phyloP scores from a whole-genome alignment of 2,113 vertebrate species.

The Forbesichthys papilliferus region DNA sequence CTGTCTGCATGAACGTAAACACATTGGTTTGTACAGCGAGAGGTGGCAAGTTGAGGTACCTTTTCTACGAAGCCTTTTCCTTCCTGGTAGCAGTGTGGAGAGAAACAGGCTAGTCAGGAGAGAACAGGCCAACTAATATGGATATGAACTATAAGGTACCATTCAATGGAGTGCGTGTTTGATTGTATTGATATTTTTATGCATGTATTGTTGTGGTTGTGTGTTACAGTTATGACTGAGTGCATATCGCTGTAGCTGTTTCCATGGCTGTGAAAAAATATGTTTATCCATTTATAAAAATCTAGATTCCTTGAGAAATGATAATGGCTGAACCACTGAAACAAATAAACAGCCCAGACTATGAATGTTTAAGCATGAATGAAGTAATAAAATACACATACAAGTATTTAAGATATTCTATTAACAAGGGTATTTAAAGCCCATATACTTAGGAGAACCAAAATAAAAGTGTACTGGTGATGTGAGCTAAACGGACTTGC shows the following conservation, averaged over 20 bases:
- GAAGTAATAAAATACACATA: too few species aligned
- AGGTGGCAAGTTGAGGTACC: constrained; percentile 49
- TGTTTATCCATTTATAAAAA: not conserved
- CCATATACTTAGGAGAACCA: too few species aligned
- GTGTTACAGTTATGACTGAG: not conserved
- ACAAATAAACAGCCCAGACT: too few species aligned
- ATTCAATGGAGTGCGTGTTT: not conserved
- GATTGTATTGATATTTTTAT: not conserved
- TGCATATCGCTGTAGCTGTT: not conserved
- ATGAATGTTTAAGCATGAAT: too few species aligned
- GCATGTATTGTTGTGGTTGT: not conserved
- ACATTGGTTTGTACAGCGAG: not conserved
- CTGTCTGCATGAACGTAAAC: not conserved
- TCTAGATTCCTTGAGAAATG: not conserved
- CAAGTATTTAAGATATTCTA: too few species aligned
- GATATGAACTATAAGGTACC: constrained; percentile 8
- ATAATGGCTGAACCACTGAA: too few species aligned
- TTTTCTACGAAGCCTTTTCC: constrained; percentile 63
- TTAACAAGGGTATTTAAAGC: too few species aligned
- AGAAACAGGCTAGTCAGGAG: constrained; percentile 40
- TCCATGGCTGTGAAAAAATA: not conserved
- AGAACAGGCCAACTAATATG: constrained; percentile 9
- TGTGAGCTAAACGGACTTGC: not conserved
- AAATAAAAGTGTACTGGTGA: not conserved
- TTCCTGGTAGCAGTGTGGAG: constrained; percentile 68